Base-by-base conservation (phyloP, 1,140 invertebrate genomes). In the Ceratina japonica region DNA sequence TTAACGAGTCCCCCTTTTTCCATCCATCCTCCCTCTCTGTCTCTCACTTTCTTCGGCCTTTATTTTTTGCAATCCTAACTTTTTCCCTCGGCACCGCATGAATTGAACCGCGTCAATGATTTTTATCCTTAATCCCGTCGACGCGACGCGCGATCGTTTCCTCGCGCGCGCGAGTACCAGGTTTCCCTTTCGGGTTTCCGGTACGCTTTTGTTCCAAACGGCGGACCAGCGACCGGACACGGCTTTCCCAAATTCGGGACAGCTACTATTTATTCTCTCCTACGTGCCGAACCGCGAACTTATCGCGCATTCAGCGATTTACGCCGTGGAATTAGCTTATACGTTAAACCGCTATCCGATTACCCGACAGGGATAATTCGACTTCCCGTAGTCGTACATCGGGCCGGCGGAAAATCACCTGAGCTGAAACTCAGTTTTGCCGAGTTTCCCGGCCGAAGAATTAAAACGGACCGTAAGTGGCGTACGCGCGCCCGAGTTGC, bases 291-390 rank as follows among this genome's bases (percentile, higher is more conserved):
- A 27, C 16, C 54, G 51, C 62, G n/a, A 70, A 49, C 78, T 44
- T 65, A 54, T 70, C 31, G 22, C n/a, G 44, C 37, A 3, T 56
- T 64, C 51, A 66, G 12, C 37, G 65, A 80, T 76, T 76, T 80
- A 68, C 58, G 15, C 13, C 65, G 56, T 51, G 5, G 68, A 80
- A 83, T 84, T 83, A 80, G 52, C 68, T 59, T 16, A 62, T 73
- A 64, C 77, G 58, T 84, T 83, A 83, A 84, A 64, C 77, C 52
- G n/a, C 37, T 56, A 31, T 22, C 72, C 58, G 77, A 76, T 84
- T 68, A 49, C 63, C 58, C 62, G 54, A 69, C 16, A n/a, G n/a
- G 13, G 83, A 84, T 83, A 80, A 80, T 58, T 65, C 44, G 65
- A 56, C 63, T n/a, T 13, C 22, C 4, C 24, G 24, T 31, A 18